Evolutionary conservation across 2,113 vertebrate genomes (phyloP).

Genomic region (Ctenomys sociabilis): DNA sequence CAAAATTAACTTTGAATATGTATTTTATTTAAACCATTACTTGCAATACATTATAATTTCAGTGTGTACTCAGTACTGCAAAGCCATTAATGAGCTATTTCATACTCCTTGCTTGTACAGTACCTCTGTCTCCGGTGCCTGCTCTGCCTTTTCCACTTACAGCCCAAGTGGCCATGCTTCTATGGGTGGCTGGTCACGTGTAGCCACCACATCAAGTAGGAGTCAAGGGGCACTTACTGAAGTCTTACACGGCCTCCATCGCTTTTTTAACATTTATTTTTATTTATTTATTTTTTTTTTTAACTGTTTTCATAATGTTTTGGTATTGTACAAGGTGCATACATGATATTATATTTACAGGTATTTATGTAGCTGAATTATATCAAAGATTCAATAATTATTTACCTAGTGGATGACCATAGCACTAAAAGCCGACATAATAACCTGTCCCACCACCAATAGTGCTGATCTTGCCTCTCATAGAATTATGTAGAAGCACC

Average conservation of each 20-base stretch:
- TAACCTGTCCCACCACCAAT: too few species aligned
- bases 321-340: too few species aligned
- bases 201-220: background rate
- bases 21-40: background rate
- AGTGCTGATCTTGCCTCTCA: too few species aligned
- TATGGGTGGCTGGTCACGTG: background rate
- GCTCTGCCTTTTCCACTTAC: background rate
- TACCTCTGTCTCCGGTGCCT: background rate
- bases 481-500: too few species aligned
- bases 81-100: background rate
- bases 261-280: background rate
- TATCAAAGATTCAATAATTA: too few species aligned
- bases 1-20: constrained; percentile 17
- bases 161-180: background rate
- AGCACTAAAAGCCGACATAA: too few species aligned
- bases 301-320: too few species aligned
- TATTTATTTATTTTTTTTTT: too few species aligned
- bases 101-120: background rate
- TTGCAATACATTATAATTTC: background rate
- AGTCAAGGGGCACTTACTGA: background rate
- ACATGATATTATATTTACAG: too few species aligned
- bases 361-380: too few species aligned
- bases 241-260: background rate
- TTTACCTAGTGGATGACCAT: too few species aligned
- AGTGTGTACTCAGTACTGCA: background rate